A percentile compares a stretch with the other conserved stretches of the same genome.
phyloP scores from a whole-genome alignment of 2,113 vertebrate species.

The Cheilinus undulatus region DNA sequence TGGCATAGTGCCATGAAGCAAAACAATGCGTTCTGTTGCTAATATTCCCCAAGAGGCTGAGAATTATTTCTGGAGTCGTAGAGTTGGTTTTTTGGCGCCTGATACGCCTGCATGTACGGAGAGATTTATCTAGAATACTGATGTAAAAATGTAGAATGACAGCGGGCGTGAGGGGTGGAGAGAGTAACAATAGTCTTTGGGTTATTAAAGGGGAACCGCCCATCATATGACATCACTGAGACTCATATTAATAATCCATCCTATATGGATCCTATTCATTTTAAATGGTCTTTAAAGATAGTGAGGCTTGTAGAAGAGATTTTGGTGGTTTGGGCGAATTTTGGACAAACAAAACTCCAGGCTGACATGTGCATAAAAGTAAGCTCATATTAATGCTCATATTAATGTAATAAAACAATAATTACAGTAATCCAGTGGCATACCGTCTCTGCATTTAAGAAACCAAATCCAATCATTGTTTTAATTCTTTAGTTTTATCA shows the following conservation, averaged over 20 bases:
- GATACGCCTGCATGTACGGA: conserved; percentile 12
- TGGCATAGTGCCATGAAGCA: conserved; percentile 57
- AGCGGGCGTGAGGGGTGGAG: conserved; percentile 5
- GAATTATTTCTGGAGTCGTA: conserved; percentile 62
- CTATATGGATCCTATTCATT: too few relatives aligned
- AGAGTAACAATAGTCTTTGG: neutral
- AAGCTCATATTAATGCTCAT: too few relatives aligned
- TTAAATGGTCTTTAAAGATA: neutral
- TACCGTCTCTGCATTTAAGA: too few relatives aligned
- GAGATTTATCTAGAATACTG: conserved; percentile 19
- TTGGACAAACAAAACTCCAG: too few relatives aligned
- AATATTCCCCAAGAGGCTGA: conserved; percentile 63
- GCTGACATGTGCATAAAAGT: too few relatives aligned
- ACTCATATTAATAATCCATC: neutral
- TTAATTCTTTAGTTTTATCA: too few relatives aligned
- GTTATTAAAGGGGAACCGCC: neutral
- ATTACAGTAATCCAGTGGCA: too few relatives aligned
- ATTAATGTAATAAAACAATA: too few relatives aligned
- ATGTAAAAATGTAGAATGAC: neutral
- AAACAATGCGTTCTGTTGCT: conserved; percentile 74
- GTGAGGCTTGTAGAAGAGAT: neutral
- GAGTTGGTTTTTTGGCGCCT: conserved; percentile 46
- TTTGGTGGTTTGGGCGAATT: too few relatives aligned
- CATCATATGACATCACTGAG: neutral
- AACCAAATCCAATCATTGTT: too few relatives aligned